Conservation (phyloP, 2,888 invertebrate species). For the Megaustenia siamemsis region DNA sequence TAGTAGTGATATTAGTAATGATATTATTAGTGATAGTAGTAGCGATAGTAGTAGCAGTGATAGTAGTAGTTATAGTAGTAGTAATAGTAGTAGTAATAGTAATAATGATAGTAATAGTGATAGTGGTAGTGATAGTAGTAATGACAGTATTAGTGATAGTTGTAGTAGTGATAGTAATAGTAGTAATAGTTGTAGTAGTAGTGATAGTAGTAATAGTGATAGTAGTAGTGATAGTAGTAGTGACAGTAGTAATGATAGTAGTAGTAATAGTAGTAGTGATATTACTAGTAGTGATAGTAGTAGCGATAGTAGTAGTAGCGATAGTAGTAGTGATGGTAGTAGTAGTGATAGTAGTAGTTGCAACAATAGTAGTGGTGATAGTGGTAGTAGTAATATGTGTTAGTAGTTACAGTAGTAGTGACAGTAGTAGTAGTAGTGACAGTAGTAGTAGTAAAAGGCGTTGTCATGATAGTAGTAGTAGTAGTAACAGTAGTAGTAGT, state of each 20-base stretch:
- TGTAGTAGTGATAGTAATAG: no score
- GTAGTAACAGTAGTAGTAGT: not conserved
- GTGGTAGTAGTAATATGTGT: no score
- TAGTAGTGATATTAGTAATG: conserved; percentile 26
- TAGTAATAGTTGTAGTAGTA: no score
- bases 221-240: conserved; percentile 20
- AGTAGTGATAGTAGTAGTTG: conserved; percentile 7
- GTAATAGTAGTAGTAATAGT: conserved; percentile 31
- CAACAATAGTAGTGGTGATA: not conserved
- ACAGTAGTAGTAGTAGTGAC: not conserved
- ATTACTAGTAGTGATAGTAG: not conserved
- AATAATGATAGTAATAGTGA: conserved; percentile 31
- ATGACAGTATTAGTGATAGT: conserved; percentile 8
- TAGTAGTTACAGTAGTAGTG: not conserved
- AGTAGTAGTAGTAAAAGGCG: not conserved
- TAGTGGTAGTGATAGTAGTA: conserved; percentile 19
- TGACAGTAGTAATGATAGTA: conserved; percentile 25
- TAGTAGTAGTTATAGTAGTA: not conserved
- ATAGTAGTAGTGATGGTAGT: not conserved
- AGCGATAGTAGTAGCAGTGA: not conserved
- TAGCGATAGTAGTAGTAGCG: not conserved
- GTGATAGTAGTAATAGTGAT: not conserved
- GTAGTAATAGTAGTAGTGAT: conserved; percentile 26
- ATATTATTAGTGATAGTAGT: conserved; percentile 13
- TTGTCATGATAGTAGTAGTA: not conserved